Conservation (phyloP, 2,888 invertebrate species). For the Trachelus stipa region DNA sequence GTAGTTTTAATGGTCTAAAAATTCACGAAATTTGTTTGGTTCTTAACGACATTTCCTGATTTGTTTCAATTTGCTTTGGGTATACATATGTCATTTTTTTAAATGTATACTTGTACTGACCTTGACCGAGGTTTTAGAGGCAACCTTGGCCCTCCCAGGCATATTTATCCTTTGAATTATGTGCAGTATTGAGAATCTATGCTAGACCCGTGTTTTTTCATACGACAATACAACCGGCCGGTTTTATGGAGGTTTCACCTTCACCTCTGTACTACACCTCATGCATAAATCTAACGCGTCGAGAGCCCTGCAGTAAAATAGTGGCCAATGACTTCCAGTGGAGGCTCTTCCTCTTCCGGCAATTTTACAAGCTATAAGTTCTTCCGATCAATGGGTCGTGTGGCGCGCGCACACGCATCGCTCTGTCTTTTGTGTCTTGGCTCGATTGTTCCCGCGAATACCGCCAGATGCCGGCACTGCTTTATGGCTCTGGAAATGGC, state of each 20-base stretch:
- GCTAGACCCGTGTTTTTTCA: not conserved
- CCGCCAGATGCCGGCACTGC: constrained; percentile 58
- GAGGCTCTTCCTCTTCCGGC: constrained; percentile 28
- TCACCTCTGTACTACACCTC: not conserved
- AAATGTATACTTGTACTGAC: not conserved
- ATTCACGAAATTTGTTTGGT: not conserved
- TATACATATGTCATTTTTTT: not conserved
- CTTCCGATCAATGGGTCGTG: constrained; percentile 62
- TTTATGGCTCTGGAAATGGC: constrained; percentile 58
- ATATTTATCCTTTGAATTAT: not conserved
- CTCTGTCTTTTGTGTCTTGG: constrained; percentile 38
- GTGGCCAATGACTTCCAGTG: not conserved
- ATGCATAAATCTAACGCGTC: not conserved
- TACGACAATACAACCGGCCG: not conserved
- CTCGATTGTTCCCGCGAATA: constrained; percentile 45
- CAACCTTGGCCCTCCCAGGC: not conserved
- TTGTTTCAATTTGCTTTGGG: not conserved
- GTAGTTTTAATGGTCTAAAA: not conserved
- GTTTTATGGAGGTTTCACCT: not conserved
- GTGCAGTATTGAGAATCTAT: not conserved
- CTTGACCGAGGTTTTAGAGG: not conserved
- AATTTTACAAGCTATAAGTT: constrained; percentile 48
- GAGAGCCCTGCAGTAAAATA: not conserved
- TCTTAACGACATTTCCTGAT: not conserved
- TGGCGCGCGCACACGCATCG: constrained; percentile 53